phyloP scores from a whole-genome alignment of 2,888 invertebrate genomes.

The Blomia tropicalis region DNA sequence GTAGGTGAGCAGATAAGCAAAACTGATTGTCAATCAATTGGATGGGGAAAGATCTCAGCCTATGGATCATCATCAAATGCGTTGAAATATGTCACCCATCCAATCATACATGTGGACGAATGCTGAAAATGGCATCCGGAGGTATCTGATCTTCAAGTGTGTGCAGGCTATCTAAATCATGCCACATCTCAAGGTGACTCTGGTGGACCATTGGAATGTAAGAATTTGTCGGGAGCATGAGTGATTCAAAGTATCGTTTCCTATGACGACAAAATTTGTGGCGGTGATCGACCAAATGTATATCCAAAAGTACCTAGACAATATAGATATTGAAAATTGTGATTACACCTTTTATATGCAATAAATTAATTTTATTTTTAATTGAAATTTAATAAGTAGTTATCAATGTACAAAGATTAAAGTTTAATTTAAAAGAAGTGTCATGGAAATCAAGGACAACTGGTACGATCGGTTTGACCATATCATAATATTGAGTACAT shows the following conservation, averaged over 20 bases:
- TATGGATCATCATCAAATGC: background rate
- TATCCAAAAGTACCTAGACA: background rate
- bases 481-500: no score
- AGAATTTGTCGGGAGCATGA: background rate
- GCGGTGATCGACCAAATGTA: background rate
- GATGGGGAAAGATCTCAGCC: conserved; percentile 6
- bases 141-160: background rate
- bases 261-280: conserved; percentile 4
- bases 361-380: no score
- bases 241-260: background rate
- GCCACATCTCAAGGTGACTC: background rate
- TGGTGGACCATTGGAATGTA: background rate
- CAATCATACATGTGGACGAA: background rate
- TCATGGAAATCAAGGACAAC: no score
- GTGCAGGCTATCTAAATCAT: background rate
- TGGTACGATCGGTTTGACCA: no score
- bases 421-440: no score
- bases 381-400: no score
- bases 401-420: no score
- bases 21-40: background rate
- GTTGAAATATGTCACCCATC: background rate
- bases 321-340: no score
- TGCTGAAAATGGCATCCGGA: background rate
- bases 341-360: no score
- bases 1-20: background rate